Conservation (phyloP, 2,113 vertebrate genomes). For the Neogale vison region DNA sequence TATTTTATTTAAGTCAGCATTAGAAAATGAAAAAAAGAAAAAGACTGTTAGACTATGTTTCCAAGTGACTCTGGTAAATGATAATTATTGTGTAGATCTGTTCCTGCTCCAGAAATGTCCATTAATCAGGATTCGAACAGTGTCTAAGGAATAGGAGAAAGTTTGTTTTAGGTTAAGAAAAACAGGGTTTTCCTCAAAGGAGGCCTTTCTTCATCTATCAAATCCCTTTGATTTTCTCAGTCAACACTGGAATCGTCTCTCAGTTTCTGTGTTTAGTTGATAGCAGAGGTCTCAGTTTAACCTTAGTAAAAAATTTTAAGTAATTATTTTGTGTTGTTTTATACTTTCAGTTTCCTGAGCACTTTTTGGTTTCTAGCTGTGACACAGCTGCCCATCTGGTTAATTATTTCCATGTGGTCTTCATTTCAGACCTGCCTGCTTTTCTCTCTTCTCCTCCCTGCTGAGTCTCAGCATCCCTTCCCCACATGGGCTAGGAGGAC, state of each 20-base stretch:
- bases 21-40: not conserved
- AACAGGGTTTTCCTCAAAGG: not conserved
- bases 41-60: not conserved
- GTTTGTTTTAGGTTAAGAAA: not conserved
- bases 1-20: not conserved
- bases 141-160: not conserved
- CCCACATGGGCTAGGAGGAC: not conserved
- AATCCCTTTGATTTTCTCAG: not conserved
- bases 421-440: not conserved
- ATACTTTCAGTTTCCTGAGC: conserved; percentile 47
- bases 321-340: conserved; percentile 29
- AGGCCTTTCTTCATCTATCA: not conserved
- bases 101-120: not conserved
- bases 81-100: not conserved
- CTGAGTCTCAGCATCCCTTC: conserved; percentile 14
- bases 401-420: conserved; percentile 49
- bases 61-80: not conserved
- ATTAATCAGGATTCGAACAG: not conserved
- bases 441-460: not conserved
- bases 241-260: not conserved
- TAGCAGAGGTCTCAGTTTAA: not conserved
- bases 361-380: conserved; percentile 7
- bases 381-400: conserved; percentile 42
- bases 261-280: not conserved
- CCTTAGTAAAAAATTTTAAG: not conserved